Evolutionary conservation across 2,113 vertebrate species (phyloP).

Genomic region (Budorcas taxicolor): DNA sequence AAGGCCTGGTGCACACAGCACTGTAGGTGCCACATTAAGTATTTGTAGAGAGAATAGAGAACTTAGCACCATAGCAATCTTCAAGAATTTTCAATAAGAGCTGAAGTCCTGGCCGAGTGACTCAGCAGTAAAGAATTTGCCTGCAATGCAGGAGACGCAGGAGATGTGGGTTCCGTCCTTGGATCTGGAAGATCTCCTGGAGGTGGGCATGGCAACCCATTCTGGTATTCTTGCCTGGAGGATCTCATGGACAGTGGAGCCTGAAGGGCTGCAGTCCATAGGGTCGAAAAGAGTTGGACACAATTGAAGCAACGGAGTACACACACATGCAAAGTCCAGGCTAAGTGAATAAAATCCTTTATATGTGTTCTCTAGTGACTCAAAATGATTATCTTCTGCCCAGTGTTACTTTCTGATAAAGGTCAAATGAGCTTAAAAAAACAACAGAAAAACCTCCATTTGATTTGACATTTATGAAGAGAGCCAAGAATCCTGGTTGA

Average conservation of each 20-base stretch:
- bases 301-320: rapidly evolving
- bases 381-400: background rate
- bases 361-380: background rate
- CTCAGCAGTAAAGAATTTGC: background rate
- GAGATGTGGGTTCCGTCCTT: background rate
- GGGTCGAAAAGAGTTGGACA: background rate
- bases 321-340: background rate
- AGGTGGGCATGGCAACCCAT: background rate
- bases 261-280: background rate
- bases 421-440: background rate
- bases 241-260: background rate
- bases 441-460: background rate
- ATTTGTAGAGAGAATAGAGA: background rate
- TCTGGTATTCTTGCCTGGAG: background rate
- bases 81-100: background rate
- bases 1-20: background rate
- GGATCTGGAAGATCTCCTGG: background rate
- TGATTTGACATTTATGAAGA: conserved; percentile 34
- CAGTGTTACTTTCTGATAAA: conserved; percentile 34
- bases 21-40: too few species aligned
- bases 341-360: background rate
- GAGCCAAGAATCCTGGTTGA: background rate
- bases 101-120: background rate
- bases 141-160: background rate
- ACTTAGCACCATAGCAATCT: background rate